These are phyloP conservation scores for Lepidochrysops patricia DNA, from an alignment of 2,888 invertebrate species.

Conservation along the genomic window DNA sequence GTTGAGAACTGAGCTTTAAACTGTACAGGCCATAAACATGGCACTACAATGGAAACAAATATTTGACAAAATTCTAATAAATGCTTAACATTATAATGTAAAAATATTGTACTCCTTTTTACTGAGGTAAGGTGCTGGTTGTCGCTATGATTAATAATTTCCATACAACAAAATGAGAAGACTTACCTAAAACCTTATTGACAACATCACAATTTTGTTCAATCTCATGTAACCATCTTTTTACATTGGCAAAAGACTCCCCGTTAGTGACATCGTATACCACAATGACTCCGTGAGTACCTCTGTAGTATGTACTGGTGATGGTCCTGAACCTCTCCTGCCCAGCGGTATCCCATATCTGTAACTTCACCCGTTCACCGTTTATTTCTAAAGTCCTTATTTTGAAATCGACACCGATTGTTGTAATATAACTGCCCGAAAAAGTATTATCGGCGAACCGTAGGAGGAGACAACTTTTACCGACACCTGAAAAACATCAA, in stretches of 20 bases:
- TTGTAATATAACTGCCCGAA: constrained; percentile 97
- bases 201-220: constrained; percentile 99
- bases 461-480: constrained; percentile 96
- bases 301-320: constrained; percentile 98
- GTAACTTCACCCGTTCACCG: constrained; percentile 92
- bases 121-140: too few species aligned
- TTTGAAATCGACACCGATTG: constrained; percentile 99
- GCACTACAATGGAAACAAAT: too few species aligned
- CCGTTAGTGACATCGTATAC: constrained; percentile 99
- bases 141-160: too few species aligned
- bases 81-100: not conserved
- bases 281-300: constrained; percentile 99
- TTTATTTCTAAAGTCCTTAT: constrained; percentile 96
- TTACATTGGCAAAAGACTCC: constrained; percentile 99
- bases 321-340: constrained; percentile 98
- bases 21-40: too few species aligned
- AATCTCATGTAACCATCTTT: constrained; percentile 99
- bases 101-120: too few species aligned
- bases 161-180: not conserved
- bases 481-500: constrained; percentile 85
- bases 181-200: constrained; percentile 94
- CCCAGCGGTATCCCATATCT: constrained; percentile 99
- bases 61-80: too few species aligned
- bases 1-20: too few species aligned
- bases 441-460: constrained; percentile 99